Evolutionary conservation across 2,888 invertebrate genomes (phyloP).

Genomic region (Phortica magna): DNA sequence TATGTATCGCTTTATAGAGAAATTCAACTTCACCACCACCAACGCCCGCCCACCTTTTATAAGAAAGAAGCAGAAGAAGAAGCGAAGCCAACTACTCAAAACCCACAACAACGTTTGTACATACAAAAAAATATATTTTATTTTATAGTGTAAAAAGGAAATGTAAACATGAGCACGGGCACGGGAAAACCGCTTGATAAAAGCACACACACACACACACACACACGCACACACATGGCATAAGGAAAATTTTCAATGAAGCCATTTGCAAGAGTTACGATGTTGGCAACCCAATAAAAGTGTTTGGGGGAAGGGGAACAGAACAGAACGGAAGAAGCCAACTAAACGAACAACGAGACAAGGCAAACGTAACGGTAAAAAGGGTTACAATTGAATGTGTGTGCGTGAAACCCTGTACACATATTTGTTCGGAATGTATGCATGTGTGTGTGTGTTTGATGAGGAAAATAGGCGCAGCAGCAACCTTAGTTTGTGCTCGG

Average conservation of each 20-base stretch:
- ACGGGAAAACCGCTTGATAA: constrained; percentile 32
- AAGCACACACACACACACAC: constrained; percentile 46
- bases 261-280: constrained; percentile 55
- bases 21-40: not conserved
- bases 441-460: constrained; percentile 39
- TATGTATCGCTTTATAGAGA: too few species aligned
- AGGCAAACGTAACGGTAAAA: not conserved
- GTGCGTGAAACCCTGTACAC: constrained; percentile 18
- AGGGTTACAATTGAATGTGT: constrained; percentile 22
- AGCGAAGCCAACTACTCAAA: not conserved
- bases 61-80: not conserved
- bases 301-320: constrained; percentile 4
- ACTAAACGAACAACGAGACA: not conserved
- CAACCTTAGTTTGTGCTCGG: not conserved
- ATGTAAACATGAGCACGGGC: constrained; percentile 11
- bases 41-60: not conserved
- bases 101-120: not conserved
- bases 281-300: constrained; percentile 40
- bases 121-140: constrained; percentile 11
- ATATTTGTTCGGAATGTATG: not conserved
- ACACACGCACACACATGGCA: constrained; percentile 37
- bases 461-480: constrained; percentile 31
- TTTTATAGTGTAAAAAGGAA: constrained; percentile 34
- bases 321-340: constrained; percentile 51
- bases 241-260: constrained; percentile 63